Base-by-base conservation (phyloP, 2,113 vertebrate species). In the Platichthys flesus region DNA sequence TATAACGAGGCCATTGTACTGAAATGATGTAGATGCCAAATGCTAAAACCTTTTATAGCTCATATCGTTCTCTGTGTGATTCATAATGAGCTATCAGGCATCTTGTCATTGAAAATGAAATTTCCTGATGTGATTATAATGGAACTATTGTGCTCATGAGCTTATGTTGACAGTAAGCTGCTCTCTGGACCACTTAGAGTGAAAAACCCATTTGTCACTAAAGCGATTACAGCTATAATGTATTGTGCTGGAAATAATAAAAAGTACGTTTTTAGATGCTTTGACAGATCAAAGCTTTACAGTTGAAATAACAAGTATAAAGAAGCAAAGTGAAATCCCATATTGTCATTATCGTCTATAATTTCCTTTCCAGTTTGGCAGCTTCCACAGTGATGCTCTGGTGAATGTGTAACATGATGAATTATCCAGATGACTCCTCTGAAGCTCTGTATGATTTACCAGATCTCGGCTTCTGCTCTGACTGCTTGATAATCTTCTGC, bases 321-420 rank as follows among this genome's bases (percentile, higher is more conserved):
- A 12, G 1, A 9, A 58, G 37, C 4, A 45, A 31, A 51, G 40
- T 2, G 23, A 13, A 72, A 20, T 45, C 35, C 45, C 47, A 28
- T 52, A 23, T 51, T 67, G 51, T 71, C 69, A 57, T 84, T 55
- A 69, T 79, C 56, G 45, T 28, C 40, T 9, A 13, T 74, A 71
- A 76, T 62, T 47, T 18, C 66, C 0, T 83, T 82, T 74, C 78
- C 78, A 76, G 71, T 67, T 68, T 73, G 62, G 40, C 67, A 63
- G 74, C 67, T 16, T 42, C 56, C 72, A 76, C 64, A 77, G 60
- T 67, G 60, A 74, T 67, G 51, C 55, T 31, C 59, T 76, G 16
- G 15, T 18, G 47, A 45, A 45, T 45, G 42, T 45, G 9, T 42
- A 10, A 42, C 40, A 16, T 3, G 15, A 47, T 47, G 45, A 49